Conservation (phyloP, 2,113 vertebrate genomes). For the Leucoraja erinaceus region DNA sequence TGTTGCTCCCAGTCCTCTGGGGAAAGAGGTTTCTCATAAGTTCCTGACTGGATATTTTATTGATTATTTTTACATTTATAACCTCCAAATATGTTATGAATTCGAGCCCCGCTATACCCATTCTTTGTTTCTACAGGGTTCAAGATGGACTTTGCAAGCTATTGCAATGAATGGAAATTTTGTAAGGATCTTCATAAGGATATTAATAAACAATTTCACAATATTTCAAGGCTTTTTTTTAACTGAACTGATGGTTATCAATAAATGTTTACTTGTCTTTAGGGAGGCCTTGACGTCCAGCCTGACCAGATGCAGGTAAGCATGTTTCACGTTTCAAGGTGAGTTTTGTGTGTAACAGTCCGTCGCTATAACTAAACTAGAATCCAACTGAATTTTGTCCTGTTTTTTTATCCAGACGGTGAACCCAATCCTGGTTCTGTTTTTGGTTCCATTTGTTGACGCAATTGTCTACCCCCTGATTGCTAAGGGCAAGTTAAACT, state of each 20-base stretch:
- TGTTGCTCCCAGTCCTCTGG: neutral
- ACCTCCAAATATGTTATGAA: neutral
- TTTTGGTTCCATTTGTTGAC: constrained; percentile 80
- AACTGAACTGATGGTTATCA: neutral
- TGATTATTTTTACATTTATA: neutral
- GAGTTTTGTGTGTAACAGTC: too few species aligned
- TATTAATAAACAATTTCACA: constrained; percentile 42
- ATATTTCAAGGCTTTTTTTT: neutral
- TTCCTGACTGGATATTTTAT: neutral
- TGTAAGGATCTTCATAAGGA: constrained; percentile 71
- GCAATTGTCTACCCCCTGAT: constrained; percentile 76
- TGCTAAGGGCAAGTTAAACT: constrained; percentile 78
- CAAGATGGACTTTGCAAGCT: constrained; percentile 90
- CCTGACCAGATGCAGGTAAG: constrained; percentile 95
- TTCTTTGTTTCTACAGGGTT: constrained; percentile 63
- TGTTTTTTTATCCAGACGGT: constrained; percentile 60
- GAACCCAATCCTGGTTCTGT: constrained; percentile 82
- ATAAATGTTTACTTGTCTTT: constrained; percentile 41
- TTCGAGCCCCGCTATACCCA: neutral
- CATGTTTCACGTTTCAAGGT: constrained; percentile 19
- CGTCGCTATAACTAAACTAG: neutral
- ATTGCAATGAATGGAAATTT: constrained; percentile 80
- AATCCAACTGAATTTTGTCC: neutral
- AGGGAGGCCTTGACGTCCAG: constrained; percentile 73
- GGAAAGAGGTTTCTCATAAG: neutral